phyloP scores from a whole-genome alignment of 2,113 vertebrate genomes.

The Empidonax traillii region DNA sequence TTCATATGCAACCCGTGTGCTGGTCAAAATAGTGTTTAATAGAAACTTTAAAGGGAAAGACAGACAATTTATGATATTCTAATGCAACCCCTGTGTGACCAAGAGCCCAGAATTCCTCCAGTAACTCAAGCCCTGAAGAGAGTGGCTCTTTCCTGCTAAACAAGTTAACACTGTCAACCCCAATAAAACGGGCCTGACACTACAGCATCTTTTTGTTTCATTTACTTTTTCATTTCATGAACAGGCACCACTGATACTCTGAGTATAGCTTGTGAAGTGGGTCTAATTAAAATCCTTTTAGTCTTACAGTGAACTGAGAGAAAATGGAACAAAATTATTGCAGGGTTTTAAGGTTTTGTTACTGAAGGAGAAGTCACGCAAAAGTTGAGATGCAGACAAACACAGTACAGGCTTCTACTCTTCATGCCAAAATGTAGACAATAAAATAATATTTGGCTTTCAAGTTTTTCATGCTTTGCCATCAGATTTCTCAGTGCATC shows the following conservation, averaged over 20 bases:
- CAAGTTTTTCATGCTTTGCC: neutral
- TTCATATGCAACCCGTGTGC: neutral
- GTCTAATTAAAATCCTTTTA: conserved; percentile 28
- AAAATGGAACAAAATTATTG: neutral
- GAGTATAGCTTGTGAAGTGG: neutral
- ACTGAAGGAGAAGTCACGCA: neutral
- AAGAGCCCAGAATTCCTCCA: neutral
- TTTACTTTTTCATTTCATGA: conserved; percentile 6
- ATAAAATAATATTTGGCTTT: neutral
- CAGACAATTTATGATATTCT: neutral
- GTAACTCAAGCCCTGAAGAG: neutral
- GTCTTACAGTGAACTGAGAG: neutral
- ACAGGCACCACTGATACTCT: neutral
- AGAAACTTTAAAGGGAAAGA: neutral
- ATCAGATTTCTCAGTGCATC: neutral
- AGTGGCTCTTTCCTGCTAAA: neutral
- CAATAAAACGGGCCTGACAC: neutral
- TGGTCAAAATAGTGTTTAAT: neutral
- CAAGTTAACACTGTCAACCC: neutral
- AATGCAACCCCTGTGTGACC: neutral
- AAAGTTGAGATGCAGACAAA: neutral
- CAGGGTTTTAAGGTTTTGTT: neutral
- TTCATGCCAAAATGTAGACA: neutral
- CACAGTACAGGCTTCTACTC: neutral
- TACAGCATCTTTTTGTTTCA: neutral